Evolutionary conservation across 2,797 vertebrate species (phyloP).

Genomic region (Clarias pachynema): DNA sequence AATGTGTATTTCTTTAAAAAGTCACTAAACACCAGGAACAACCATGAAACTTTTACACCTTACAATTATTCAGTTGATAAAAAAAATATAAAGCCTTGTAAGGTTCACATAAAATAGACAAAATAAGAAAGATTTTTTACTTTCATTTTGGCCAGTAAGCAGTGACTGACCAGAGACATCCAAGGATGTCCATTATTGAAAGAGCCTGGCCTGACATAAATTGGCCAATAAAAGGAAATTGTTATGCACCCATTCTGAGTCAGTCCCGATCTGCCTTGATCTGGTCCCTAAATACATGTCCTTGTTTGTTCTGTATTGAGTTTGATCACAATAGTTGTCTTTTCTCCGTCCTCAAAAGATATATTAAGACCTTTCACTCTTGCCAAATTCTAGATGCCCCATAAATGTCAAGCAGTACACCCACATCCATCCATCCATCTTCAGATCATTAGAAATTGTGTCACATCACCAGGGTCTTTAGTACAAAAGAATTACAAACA

Average conservation of each 20-base stretch:
- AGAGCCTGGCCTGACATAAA: slow-evolving; percentile 1
- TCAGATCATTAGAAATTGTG: slow-evolving; percentile 14
- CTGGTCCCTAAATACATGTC: slow-evolving; percentile 18
- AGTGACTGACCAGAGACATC: background rate
- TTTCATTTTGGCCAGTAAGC: slow-evolving; percentile 11
- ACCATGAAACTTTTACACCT: background rate
- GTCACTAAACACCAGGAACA: background rate
- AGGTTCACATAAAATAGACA: background rate
- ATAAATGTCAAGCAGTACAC: slow-evolving; percentile 15
- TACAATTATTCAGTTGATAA: background rate
- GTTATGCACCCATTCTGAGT: slow-evolving; percentile 4
- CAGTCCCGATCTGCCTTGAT: background rate
- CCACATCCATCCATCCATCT: slow-evolving; percentile 1
- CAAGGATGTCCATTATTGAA: background rate
- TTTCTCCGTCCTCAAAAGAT: slow-evolving; percentile 9
- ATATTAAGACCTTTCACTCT: slow-evolving; percentile 25
- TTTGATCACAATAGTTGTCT: slow-evolving; percentile 16
- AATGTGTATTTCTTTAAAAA: background rate
- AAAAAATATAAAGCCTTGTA: background rate
- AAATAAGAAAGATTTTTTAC: background rate
- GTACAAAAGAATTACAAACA: slow-evolving; percentile 4
- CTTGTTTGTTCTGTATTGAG: slow-evolving; percentile 16
- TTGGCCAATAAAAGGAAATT: slow-evolving; percentile 4
- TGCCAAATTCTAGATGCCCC: slow-evolving; percentile 10
- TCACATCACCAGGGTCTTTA: background rate